These are phyloP conservation scores for Bombylius discolor DNA, from an alignment of 2,888 invertebrate genomes.

Conservation along the genomic window DNA sequence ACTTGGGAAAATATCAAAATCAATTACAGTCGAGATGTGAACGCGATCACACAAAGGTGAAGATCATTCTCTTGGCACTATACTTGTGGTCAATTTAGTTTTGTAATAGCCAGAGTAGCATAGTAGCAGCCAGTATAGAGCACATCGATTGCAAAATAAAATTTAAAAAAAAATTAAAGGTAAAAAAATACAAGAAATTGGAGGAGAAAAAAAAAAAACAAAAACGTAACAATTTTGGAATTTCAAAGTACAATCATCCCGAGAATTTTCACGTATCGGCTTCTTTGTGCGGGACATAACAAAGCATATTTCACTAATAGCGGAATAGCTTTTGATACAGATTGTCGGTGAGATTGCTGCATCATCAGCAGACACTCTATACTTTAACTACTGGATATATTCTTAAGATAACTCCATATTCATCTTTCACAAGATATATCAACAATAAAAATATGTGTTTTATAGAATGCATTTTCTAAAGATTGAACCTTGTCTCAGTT, in stretches of 20 bases:
- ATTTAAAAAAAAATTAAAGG: neutral
- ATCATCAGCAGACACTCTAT: neutral
- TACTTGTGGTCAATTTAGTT: no score
- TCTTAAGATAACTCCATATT: neutral
- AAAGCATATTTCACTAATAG: slow-evolving; percentile 25
- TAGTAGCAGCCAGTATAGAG: neutral
- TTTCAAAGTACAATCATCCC: slow-evolving; percentile 10
- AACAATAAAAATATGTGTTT: neutral
- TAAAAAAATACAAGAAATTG: neutral
- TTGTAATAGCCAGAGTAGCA: no score
- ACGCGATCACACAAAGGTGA: slow-evolving; percentile 1
- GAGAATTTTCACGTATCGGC: slow-evolving; percentile 13
- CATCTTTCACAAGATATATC: no score
- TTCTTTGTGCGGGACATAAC: slow-evolving; percentile 15
- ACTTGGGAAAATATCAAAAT: slow-evolving; percentile 13
- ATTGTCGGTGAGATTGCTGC: slow-evolving; percentile 2
- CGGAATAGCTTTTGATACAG: slow-evolving; percentile 19
- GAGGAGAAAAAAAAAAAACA: neutral
- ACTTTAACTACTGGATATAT: neutral
- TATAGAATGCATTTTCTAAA: neutral
- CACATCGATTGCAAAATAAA: neutral
- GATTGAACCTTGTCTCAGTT: neutral
- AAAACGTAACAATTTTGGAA: slow-evolving; percentile 11
- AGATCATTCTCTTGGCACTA: neutral
- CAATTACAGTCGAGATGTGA: slow-evolving; percentile 13